phyloP scores from a whole-genome alignment of 2,888 invertebrate species.

The Microplitis manilae region DNA sequence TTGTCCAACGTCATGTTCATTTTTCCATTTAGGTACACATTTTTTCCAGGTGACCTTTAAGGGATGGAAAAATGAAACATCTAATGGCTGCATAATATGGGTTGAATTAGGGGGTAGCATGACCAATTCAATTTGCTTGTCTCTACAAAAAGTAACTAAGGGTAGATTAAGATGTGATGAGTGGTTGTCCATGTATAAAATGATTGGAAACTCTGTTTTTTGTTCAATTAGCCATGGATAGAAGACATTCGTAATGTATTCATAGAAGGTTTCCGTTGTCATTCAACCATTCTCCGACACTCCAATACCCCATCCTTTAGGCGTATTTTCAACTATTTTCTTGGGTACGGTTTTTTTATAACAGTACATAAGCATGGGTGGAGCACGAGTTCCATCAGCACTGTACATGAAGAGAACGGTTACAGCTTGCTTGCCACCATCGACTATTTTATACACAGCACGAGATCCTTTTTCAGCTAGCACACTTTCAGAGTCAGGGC shows the following conservation, averaged over 20 bases:
- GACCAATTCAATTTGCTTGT: slow-evolving; percentile 26
- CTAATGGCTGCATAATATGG: slow-evolving; percentile 28
- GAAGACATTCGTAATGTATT: slow-evolving; percentile 35
- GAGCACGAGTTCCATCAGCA: slow-evolving; percentile 32
- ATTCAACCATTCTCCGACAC: slow-evolving; percentile 39
- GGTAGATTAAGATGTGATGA: slow-evolving; percentile 19
- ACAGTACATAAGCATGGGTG: slow-evolving; percentile 43
- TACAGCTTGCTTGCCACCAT: slow-evolving; percentile 1
- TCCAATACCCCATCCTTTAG: slow-evolving; percentile 34
- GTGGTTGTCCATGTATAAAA: slow-evolving; percentile 32
- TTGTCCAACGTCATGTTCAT: slow-evolving; percentile 9
- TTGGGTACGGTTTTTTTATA: slow-evolving; percentile 36
- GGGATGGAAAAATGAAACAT: slow-evolving; percentile 33
- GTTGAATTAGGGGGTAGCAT: slow-evolving; percentile 23
- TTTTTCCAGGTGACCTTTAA: slow-evolving; percentile 36
- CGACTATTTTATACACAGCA: not conserved
- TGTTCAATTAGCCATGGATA: slow-evolving; percentile 18
- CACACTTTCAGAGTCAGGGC: slow-evolving; percentile 35
- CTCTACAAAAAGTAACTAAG: slow-evolving; percentile 19
- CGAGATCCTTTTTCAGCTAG: slow-evolving; percentile 21
- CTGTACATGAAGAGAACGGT: slow-evolving; percentile 36
- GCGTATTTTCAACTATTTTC: slow-evolving; percentile 29
- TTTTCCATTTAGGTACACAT: slow-evolving; percentile 39
- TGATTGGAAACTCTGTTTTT: slow-evolving; percentile 18
- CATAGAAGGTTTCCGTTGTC: slow-evolving; percentile 38